A percentile compares a stretch with the other conserved stretches of the same genome.
These are phyloP conservation scores for Euthynnus affinis DNA, from an alignment of 2,797 vertebrate genomes.

Conservation along the genomic window DNA sequence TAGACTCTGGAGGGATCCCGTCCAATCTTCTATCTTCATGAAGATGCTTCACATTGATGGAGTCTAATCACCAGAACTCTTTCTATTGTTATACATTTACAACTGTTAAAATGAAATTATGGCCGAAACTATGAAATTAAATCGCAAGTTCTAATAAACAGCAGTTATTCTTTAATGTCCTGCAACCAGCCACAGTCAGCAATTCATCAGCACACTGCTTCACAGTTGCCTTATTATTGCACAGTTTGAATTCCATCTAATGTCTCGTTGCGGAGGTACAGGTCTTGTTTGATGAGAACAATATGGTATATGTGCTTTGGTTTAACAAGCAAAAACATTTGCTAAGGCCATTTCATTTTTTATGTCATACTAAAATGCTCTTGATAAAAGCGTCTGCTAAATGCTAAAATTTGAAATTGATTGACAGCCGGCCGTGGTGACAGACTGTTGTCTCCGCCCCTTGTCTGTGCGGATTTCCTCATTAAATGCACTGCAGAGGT, in stretches of 20 bases:
- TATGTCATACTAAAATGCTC: not conserved
- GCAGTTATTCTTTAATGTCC: not conserved
- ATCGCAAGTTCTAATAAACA: not conserved
- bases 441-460: conserved; percentile 40
- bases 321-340: not conserved
- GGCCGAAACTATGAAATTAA: not conserved
- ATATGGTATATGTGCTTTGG: not conserved
- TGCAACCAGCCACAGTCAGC: not conserved
- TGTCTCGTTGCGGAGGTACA: not conserved
- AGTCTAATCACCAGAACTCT: too few species aligned
- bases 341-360: not conserved
- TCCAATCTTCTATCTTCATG: too few species aligned
- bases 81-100: too few species aligned
- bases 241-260: not conserved
- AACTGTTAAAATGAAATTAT: not conserved
- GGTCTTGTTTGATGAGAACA: not conserved
- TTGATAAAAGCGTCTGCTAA: not conserved
- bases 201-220: not conserved
- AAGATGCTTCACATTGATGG: too few species aligned
- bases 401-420: conserved; percentile 23
- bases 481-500: conserved; percentile 56
- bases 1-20: too few species aligned
- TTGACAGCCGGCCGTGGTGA: conserved; percentile 51
- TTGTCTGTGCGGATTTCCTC: conserved; percentile 61
- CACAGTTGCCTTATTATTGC: not conserved